Conservation (phyloP, 2,888 invertebrate genomes). For the Cynaeus angustus region DNA sequence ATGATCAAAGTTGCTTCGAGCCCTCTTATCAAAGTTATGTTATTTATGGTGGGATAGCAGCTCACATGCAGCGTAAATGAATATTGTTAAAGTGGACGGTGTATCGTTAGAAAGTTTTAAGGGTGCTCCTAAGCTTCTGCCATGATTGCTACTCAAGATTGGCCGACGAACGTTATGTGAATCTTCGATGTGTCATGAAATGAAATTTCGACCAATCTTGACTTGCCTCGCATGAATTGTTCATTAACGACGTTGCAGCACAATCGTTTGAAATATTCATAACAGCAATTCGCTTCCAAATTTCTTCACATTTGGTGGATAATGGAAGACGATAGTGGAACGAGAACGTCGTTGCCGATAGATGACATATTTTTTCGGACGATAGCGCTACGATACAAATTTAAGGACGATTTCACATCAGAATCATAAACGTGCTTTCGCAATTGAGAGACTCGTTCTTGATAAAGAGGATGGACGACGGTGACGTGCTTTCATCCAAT, state of each 20-base stretch:
- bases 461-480: slow-evolving; percentile 24
- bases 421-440: slow-evolving; percentile 26
- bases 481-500: slow-evolving; percentile 17
- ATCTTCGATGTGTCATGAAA: slow-evolving; percentile 53
- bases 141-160: slow-evolving; percentile 54
- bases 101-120: slow-evolving; percentile 50
- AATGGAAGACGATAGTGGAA: slow-evolving; percentile 35
- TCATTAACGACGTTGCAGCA: slow-evolving; percentile 58
- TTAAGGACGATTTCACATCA: slow-evolving; percentile 32
- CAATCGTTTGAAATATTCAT: slow-evolving; percentile 60
- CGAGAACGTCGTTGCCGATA: slow-evolving; percentile 36
- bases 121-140: slow-evolving; percentile 50
- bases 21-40: slow-evolving; percentile 58
- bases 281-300: slow-evolving; percentile 49
- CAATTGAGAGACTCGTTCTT: slow-evolving; percentile 30
- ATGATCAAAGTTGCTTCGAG: slow-evolving; percentile 51
- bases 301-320: slow-evolving; percentile 36
- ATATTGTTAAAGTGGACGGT: slow-evolving; percentile 48
- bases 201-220: slow-evolving; percentile 54
- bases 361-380: slow-evolving; percentile 33
- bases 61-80: slow-evolving; percentile 49
- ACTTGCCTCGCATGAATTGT: slow-evolving; percentile 59
- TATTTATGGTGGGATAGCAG: slow-evolving; percentile 54
- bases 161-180: slow-evolving; percentile 53
- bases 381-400: slow-evolving; percentile 42